Conservation (phyloP, 1,140 invertebrate genomes). For the Centruroides sculpturatus region DNA sequence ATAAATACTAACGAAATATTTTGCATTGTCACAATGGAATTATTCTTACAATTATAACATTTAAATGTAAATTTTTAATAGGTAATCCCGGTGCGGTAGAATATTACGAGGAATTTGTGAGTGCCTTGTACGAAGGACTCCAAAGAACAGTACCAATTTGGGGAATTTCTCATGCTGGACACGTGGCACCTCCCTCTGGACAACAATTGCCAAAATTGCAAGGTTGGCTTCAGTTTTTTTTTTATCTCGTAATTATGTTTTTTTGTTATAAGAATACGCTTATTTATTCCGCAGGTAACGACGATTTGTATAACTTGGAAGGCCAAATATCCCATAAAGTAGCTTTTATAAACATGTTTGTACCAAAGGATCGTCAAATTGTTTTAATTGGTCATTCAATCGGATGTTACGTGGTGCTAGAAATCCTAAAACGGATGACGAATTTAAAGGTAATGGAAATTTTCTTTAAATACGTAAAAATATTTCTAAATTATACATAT, state of each 20-base stretch:
- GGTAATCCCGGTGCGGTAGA: conserved; percentile 56
- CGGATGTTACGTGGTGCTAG: conserved; percentile 60
- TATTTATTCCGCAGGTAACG: conserved; percentile 26
- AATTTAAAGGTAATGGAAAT: conserved; percentile 11
- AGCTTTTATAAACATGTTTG: conserved; percentile 52
- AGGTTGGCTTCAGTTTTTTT: conserved; percentile 15
- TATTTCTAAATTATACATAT: not conserved
- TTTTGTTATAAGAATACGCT: not conserved
- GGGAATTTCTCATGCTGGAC: conserved; percentile 54
- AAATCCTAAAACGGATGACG: conserved; percentile 42
- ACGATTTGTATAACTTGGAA: conserved; percentile 45
- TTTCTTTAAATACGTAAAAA: not conserved
- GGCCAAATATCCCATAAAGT: conserved; percentile 69
- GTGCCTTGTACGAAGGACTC: conserved; percentile 39
- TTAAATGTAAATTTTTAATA: conserved; percentile 19
- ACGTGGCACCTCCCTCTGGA: conserved; percentile 20
- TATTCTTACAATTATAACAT: too few species aligned
- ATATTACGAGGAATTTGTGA: conserved; percentile 56
- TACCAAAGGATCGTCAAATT: conserved; percentile 48
- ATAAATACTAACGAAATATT: too few species aligned
- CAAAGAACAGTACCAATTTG: conserved; percentile 46
- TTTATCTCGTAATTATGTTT: not conserved
- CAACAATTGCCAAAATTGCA: conserved; percentile 17
- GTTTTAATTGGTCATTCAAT: conserved; percentile 72
- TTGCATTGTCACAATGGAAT: too few species aligned